A percentile compares a stretch with the other conserved stretches of the same genome.
phyloP scores from a whole-genome alignment of 2,888 invertebrate species.

The Caenorhabditis wallacei region DNA sequence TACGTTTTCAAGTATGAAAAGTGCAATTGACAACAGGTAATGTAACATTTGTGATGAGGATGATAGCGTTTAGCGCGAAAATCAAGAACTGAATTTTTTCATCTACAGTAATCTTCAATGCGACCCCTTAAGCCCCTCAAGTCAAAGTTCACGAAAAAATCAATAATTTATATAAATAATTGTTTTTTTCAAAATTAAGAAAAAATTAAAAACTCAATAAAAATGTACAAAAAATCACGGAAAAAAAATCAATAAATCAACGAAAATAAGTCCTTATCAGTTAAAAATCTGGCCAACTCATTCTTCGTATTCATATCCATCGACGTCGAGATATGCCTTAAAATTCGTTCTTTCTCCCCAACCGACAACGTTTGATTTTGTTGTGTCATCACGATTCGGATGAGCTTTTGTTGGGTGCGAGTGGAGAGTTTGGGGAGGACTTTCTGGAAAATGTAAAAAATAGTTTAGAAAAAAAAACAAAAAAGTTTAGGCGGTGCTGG shows the following conservation, averaged over 20 bases:
- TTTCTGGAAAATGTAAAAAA: conserved; percentile 56
- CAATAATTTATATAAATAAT: not conserved
- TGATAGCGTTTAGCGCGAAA: not conserved
- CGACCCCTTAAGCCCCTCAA: too few species aligned
- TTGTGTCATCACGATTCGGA: conserved; percentile 66
- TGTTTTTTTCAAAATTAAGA: not conserved
- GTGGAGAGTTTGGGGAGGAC: conserved; percentile 62
- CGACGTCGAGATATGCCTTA: conserved; percentile 55
- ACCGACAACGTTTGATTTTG: conserved; percentile 61
- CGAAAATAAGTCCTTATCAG: conserved; percentile 56
- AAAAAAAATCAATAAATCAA: conserved; percentile 44
- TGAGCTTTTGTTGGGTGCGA: conserved; percentile 59
- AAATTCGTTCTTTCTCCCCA: conserved; percentile 63
- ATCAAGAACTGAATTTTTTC: not conserved
- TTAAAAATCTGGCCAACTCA: conserved; percentile 51
- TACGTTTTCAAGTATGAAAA: conserved; percentile 29
- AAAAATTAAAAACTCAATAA: conserved; percentile 1
- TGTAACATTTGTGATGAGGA: conserved; percentile 22
- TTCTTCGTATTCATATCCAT: conserved; percentile 56
- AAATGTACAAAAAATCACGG: conserved; percentile 9
- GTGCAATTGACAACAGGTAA: conserved; percentile 32
- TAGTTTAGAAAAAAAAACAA: too few species aligned
- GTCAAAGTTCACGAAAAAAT: not conserved
- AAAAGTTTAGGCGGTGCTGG: too few species aligned
- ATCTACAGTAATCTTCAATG: too few species aligned